Percentiles rank a stretch among this genome's conserved stretches.
phyloP scores from a whole-genome alignment of 2,797 vertebrate species.

The Crax fasciolata region DNA sequence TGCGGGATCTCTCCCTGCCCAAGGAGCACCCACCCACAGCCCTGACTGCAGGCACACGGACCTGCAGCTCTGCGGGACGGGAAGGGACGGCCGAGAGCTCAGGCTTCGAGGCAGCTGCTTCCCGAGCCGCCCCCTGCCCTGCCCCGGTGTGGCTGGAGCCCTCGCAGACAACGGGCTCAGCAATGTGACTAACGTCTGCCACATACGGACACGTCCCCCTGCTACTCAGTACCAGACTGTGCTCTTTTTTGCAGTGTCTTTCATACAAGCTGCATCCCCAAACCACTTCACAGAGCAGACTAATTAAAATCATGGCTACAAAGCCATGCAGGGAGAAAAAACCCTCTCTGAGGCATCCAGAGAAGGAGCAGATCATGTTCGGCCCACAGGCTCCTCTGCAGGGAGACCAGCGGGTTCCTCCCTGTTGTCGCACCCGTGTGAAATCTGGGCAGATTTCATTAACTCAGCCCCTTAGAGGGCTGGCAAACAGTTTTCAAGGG shows the following conservation, averaged over 20 bases:
- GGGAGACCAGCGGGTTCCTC: not conserved
- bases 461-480: not conserved
- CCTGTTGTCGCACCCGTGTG: not conserved
- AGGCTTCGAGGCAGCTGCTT: not conserved
- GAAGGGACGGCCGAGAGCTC: fast-evolving
- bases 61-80: fast-evolving
- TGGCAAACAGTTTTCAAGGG: not conserved
- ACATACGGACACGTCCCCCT: not conserved
- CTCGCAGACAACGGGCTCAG: not conserved
- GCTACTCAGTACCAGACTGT: not conserved
- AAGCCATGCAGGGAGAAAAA: not conserved
- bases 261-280: not conserved
- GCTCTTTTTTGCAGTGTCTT: not conserved
- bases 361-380: not conserved
- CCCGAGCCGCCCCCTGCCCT: fast-evolving
- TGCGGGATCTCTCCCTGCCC: not conserved
- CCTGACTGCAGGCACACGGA: not conserved
- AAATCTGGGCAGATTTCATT: not conserved
- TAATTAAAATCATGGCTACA: constrained; percentile 11
- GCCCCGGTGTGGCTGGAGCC: not conserved
- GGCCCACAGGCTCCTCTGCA: not conserved
- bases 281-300: constrained; percentile 57
- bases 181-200: constrained; percentile 40
- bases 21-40: fast-evolving
- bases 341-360: not conserved